These are phyloP conservation scores for Epinephelus moara DNA, from an alignment of 2,113 vertebrate genomes.

Conservation along the genomic window DNA sequence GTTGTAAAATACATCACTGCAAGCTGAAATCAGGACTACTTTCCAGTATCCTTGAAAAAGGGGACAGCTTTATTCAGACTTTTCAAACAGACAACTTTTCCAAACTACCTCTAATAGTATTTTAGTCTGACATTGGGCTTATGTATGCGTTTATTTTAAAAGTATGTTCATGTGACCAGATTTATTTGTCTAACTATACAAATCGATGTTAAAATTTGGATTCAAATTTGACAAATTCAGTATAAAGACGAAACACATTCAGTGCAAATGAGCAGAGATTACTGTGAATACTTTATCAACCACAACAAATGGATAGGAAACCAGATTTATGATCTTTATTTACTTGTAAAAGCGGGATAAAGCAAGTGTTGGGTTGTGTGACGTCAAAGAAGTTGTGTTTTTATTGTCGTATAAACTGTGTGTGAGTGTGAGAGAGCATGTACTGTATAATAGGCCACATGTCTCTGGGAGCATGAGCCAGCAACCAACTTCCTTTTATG, in stretches of 20 bases:
- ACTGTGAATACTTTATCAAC: background rate
- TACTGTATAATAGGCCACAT: conserved; percentile 20
- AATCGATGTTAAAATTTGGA: background rate
- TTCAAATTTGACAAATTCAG: background rate
- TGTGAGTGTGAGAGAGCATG: conserved; percentile 12
- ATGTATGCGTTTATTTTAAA: conserved; percentile 16
- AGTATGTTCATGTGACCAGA: background rate
- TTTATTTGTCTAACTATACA: background rate
- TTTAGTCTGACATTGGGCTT: background rate
- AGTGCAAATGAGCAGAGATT: background rate
- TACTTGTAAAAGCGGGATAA: background rate
- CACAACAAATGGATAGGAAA: background rate
- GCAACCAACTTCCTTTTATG: conserved; percentile 59
- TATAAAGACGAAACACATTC: background rate
- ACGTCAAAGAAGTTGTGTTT: background rate
- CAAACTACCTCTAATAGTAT: background rate
- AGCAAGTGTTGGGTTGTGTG: background rate
- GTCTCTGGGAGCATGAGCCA: background rate
- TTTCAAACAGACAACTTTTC: background rate
- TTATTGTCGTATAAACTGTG: background rate
- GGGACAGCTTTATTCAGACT: background rate
- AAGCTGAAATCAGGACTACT: background rate
- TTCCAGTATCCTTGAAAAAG: background rate
- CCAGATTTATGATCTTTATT: background rate
- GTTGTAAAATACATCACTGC: background rate